These are phyloP conservation scores for Nothobranchius kuhntae DNA, from an alignment of 2,113 vertebrate species.

Conservation along the genomic window DNA sequence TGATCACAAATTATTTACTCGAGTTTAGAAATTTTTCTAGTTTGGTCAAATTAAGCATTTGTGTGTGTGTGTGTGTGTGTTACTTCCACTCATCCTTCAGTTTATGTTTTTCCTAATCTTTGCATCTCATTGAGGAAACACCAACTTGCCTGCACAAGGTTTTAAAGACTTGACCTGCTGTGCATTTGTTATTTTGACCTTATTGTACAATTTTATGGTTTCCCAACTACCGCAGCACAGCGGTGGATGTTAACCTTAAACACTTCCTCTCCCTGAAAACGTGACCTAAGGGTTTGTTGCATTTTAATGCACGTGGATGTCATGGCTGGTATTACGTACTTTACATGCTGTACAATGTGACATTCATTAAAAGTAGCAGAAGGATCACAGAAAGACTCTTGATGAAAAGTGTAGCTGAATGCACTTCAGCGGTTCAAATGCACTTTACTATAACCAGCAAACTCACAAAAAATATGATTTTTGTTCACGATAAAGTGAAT, in stretches of 20 bases:
- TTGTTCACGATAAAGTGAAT: slow-evolving; percentile 6
- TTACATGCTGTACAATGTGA: slow-evolving; percentile 36
- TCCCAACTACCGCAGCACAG: slow-evolving; percentile 14
- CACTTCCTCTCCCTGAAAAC: slow-evolving; percentile 33
- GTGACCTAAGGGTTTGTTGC: slow-evolving; percentile 19
- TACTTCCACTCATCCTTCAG: too few species aligned
- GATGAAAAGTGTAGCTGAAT: slow-evolving; percentile 42
- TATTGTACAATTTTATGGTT: slow-evolving; percentile 1
- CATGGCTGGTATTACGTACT: slow-evolving; percentile 44
- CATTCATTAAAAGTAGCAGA: slow-evolving; percentile 47
- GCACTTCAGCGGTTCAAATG: slow-evolving; percentile 54
- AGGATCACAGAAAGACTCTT: slow-evolving; percentile 8
- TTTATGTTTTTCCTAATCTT: too few species aligned
- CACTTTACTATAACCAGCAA: slow-evolving; percentile 10
- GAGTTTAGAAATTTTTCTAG: too few species aligned
- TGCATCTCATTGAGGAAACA: too few species aligned
- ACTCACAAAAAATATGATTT: slow-evolving; percentile 2
- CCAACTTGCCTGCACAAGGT: too few species aligned
- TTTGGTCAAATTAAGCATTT: too few species aligned
- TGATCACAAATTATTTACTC: too few species aligned
- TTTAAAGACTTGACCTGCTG: background rate
- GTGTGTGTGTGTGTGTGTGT: too few species aligned
- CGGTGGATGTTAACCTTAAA: background rate
- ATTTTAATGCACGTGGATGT: slow-evolving; percentile 18
- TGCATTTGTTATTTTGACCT: slow-evolving; percentile 18